phyloP scores from a whole-genome alignment of 2,113 vertebrate genomes.

The Chaetodon auriga region DNA sequence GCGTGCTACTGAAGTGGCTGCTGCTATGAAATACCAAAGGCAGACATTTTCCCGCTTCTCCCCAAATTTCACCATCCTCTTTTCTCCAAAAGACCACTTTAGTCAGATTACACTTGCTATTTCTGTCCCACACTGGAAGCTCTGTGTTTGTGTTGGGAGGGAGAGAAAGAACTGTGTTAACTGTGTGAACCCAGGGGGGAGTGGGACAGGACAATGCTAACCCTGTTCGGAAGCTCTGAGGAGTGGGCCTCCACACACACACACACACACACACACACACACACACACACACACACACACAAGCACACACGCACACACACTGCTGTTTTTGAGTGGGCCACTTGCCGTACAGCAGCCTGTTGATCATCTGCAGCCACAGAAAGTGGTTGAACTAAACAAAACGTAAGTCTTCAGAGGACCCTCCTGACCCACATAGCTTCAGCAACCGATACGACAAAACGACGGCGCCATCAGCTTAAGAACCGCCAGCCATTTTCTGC shows the following conservation, averaged over 20 bases:
- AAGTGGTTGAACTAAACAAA: slow-evolving; percentile 43
- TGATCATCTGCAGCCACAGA: slow-evolving; percentile 74
- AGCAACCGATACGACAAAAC: not conserved
- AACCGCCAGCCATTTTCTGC: not conserved
- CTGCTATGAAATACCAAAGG: not conserved
- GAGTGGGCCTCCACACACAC: slow-evolving; percentile 59
- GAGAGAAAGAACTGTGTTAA: slow-evolving; percentile 65
- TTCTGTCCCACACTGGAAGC: slow-evolving; percentile 74
- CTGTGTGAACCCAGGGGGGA: slow-evolving; percentile 71
- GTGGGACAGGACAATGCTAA: slow-evolving; percentile 78
- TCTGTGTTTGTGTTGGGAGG: slow-evolving; percentile 30
- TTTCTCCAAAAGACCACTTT: slow-evolving; percentile 50
- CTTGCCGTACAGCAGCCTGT: slow-evolving; percentile 67
- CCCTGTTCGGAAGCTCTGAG: slow-evolving; percentile 74
- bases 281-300: slow-evolving; percentile 44
- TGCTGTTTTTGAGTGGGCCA: slow-evolving; percentile 54
- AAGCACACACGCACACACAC: slow-evolving; percentile 34
- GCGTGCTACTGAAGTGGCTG: not conserved
- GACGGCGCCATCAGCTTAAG: not conserved
- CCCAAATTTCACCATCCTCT: slow-evolving; percentile 34
- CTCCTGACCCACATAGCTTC: slow-evolving; percentile 41
- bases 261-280: slow-evolving; percentile 26
- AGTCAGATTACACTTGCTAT: slow-evolving; percentile 66
- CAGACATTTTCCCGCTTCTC: slow-evolving; percentile 25
- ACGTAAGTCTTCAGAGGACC: slow-evolving; percentile 10